Conservation (phyloP, 2,888 invertebrate species). For the Aromia moschata region DNA sequence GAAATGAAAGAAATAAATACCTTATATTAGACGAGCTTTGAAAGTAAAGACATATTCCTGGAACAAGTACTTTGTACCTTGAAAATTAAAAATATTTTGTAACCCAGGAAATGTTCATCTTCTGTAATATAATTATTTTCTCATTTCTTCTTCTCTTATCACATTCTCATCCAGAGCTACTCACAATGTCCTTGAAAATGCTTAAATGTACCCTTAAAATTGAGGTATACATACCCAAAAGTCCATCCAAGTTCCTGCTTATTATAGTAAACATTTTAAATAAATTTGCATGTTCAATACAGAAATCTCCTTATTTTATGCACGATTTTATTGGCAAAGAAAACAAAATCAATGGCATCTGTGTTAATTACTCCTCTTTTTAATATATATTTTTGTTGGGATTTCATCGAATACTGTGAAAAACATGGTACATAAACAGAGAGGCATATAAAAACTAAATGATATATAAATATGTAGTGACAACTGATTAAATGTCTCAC, state of each 20-base stretch:
- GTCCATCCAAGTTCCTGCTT: conserved; percentile 43
- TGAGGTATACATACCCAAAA: conserved; percentile 46
- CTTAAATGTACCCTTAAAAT: conserved; percentile 42
- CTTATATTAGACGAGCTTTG: conserved; percentile 24
- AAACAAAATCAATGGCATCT: conserved; percentile 47
- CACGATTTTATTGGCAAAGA: conserved; percentile 41
- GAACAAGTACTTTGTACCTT: conserved; percentile 13
- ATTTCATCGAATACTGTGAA: conserved; percentile 54
- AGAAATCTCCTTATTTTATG: conserved; percentile 45
- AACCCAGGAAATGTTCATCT: conserved; percentile 8
- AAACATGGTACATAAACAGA: conserved; percentile 50
- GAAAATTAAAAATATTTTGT: conserved; percentile 19
- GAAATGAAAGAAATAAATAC: conserved; percentile 50
- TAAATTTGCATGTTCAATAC: conserved; percentile 47
- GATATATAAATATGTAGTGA: conserved; percentile 19
- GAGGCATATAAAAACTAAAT: conserved; percentile 17
- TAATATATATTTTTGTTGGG: conserved; percentile 44
- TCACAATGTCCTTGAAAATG: conserved; percentile 33
- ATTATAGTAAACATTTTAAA: conserved; percentile 44
- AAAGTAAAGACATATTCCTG: conserved; percentile 12
- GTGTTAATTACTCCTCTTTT: conserved; percentile 44
- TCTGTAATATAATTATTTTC: conserved; percentile 6
- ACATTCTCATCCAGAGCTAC: conserved; percentile 2
- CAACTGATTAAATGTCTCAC: conserved; percentile 38
- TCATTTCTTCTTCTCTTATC: conserved; percentile 17